Conservation (phyloP, 2,113 vertebrate genomes). For the Myotis lucifugus region DNA sequence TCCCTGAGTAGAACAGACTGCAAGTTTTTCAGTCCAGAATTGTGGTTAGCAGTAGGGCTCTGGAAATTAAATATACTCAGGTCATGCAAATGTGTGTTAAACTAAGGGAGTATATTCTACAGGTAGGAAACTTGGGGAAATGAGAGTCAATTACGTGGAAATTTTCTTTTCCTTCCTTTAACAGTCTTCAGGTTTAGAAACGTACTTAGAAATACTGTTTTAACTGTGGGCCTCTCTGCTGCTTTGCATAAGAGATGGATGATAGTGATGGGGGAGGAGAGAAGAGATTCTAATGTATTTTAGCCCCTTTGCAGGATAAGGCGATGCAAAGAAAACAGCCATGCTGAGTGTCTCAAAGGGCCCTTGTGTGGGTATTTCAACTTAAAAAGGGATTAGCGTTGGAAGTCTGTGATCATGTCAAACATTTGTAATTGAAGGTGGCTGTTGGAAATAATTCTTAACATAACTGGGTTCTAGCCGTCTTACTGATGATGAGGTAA, state of each 20-base stretch:
- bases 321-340: slow-evolving; percentile 70
- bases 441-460: slow-evolving; percentile 81
- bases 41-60: neutral
- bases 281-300: slow-evolving; percentile 62
- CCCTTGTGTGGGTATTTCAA: slow-evolving; percentile 79
- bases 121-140: slow-evolving; percentile 7
- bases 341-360: slow-evolving; percentile 77
- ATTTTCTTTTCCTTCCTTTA: slow-evolving; percentile 33
- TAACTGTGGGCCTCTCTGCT: neutral
- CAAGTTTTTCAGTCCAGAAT: neutral
- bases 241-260: slow-evolving; percentile 20
- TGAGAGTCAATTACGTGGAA: neutral
- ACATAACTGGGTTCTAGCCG: slow-evolving; percentile 69
- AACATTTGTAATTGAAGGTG: slow-evolving; percentile 78
- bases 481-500: slow-evolving; percentile 75
- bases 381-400: slow-evolving; percentile 82
- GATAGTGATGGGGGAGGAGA: neutral
- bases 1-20: neutral
- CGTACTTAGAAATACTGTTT: slow-evolving; percentile 33
- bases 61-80: slow-evolving; percentile 30
- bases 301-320: slow-evolving; percentile 64
- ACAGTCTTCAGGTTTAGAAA: neutral
- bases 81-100: neutral
- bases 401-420: slow-evolving; percentile 78
- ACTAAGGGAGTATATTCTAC: neutral